Evolutionary conservation across 2,888 invertebrate species (phyloP).

Genomic region (Selenia dentaria): DNA sequence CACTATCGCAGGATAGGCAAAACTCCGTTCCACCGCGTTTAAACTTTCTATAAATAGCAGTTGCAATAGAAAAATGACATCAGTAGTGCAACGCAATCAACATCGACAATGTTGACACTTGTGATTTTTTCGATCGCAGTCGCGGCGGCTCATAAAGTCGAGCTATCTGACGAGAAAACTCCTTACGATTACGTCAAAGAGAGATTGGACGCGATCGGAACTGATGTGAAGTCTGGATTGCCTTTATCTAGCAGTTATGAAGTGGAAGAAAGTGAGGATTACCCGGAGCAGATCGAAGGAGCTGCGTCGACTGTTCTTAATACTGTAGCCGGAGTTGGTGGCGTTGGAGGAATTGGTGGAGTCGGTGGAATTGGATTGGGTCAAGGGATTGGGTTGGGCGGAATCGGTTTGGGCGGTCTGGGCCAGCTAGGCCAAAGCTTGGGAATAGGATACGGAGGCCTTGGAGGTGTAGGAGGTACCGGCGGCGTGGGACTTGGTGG

Average conservation of each 20-base stretch:
- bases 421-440: slow-evolving; percentile 39
- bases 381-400: slow-evolving; percentile 37
- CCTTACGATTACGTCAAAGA: slow-evolving; percentile 77
- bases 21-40: slow-evolving; percentile 75
- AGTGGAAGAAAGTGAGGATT: slow-evolving; percentile 85
- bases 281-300: slow-evolving; percentile 75
- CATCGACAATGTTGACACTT: slow-evolving; percentile 62
- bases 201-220: slow-evolving; percentile 61
- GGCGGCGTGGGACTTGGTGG: slow-evolving; percentile 46
- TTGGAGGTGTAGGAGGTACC: slow-evolving; percentile 42
- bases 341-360: slow-evolving; percentile 44
- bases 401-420: slow-evolving; percentile 46
- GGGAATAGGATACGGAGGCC: slow-evolving; percentile 40
- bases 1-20: slow-evolving; percentile 74
- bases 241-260: slow-evolving; percentile 81
- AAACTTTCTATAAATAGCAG: slow-evolving; percentile 77
- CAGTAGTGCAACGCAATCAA: slow-evolving; percentile 70
- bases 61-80: slow-evolving; percentile 71
- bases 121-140: slow-evolving; percentile 53
- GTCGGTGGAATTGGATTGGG: slow-evolving; percentile 33
- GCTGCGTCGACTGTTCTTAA: slow-evolving; percentile 72
- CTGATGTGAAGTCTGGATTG: slow-evolving; percentile 61
- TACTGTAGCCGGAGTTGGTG: slow-evolving; percentile 62
- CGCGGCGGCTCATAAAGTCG: slow-evolving; percentile 58
- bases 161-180: slow-evolving; percentile 68